Evolutionary conservation across 2,113 vertebrate species (phyloP).

Genomic region (Meles meles): DNA sequence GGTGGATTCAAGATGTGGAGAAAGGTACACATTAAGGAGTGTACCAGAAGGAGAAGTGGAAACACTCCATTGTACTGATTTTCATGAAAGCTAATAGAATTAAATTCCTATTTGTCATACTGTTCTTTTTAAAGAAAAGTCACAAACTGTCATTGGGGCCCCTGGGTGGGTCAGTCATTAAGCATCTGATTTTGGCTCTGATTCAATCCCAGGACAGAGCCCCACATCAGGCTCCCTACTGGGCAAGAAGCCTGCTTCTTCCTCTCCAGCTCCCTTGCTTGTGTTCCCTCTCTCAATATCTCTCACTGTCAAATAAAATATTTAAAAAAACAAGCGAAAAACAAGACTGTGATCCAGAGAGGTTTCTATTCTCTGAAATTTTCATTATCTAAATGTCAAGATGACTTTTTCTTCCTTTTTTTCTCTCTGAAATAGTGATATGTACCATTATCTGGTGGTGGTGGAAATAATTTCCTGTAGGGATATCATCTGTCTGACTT

Average conservation of each 20-base stretch:
- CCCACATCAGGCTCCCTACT: too few species aligned
- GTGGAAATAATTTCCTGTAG: neutral
- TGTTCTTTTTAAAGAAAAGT: neutral
- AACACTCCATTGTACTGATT: neutral
- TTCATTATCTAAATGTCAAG: neutral
- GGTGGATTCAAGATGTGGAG: neutral
- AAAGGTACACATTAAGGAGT: neutral
- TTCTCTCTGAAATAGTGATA: neutral
- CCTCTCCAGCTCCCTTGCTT: too few species aligned
- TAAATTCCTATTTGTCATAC: neutral
- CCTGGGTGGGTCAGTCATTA: too few species aligned
- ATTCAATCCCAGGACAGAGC: too few species aligned
- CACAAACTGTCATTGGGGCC: too few species aligned
- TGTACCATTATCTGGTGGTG: neutral
- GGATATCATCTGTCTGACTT: neutral
- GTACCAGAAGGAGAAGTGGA: neutral
- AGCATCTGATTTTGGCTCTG: too few species aligned
- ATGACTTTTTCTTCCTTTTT: neutral
- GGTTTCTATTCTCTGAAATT: neutral
- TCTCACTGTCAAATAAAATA: too few species aligned
- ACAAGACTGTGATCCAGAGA: neutral
- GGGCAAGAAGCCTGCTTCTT: too few species aligned
- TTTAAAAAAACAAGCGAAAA: too few species aligned
- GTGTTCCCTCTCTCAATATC: too few species aligned
- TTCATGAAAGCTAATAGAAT: neutral